Evolutionary conservation across 2,888 invertebrate genomes (phyloP), one percentile per base, ranked within the genome.

Genomic region (Orchestes rusci): DNA sequence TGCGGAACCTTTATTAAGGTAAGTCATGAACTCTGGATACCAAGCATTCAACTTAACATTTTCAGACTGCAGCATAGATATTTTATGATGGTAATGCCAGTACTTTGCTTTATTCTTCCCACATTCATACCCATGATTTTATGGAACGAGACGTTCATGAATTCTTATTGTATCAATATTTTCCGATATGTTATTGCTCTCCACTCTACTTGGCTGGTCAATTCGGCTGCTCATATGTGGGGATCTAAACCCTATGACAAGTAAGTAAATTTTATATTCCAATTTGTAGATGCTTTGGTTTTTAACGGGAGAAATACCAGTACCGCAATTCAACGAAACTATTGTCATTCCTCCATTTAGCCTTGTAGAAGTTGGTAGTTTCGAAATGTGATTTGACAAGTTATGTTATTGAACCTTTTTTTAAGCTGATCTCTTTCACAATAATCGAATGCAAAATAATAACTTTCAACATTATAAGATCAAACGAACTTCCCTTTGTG

Each of bases 181-280:
- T 76, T 88, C 65, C 79, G 91, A 42, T 90, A 88, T 70, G 73
- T 81, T 12, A 75, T 82, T 62, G 80, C 82, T 38, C 74, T 92
- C 35, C 49, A 52, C 67, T 81, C 83, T 46, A 92, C 92, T 1
- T 93, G 91, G 92, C 73, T 87, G 47, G 90, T 92, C 27, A 93
- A 93, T 72, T 88, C 87, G 51, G 86, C 85, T 2, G 92, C 92
- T 1, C 92, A 92, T 71, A 77, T 83, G 59, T 84, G 79, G 73
- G 85, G 85, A 39, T 73, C 76, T 58, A 81, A 79, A 56, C 84
- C 85, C 12, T 85, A 84, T 61, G 84, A 91, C 67, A 79, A 73
- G 73, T 77, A 66, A 71, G 73, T 51, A 32, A 10, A 30, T 12
- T 12, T 30, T 10, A 10, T 10, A 7, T 23, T 23, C 8, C 8